phyloP scores from a whole-genome alignment of 2,888 invertebrate genomes.

The Anaspis maculata region DNA sequence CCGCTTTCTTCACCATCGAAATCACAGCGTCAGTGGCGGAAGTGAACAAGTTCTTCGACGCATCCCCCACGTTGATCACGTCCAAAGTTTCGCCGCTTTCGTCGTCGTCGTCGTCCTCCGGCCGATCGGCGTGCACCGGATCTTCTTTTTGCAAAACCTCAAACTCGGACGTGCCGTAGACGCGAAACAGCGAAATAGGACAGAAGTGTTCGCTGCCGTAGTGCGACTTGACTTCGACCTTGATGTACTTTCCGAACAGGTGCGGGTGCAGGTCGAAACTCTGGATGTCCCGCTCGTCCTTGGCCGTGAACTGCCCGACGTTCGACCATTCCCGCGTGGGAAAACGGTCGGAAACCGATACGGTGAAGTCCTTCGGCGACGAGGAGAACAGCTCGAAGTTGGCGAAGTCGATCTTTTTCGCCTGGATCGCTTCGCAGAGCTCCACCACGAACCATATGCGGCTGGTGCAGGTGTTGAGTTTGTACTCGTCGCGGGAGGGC shows the following conservation, averaged over 20 bases:
- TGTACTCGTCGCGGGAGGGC: conserved; percentile 91
- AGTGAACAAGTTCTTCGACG: conserved; percentile 67
- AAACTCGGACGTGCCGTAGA: conserved; percentile 89
- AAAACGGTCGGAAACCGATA: conserved; percentile 80
- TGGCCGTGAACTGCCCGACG: conserved; percentile 80
- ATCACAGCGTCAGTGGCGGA: conserved; percentile 86
- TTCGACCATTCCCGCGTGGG: conserved; percentile 88
- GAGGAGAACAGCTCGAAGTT: conserved; percentile 98
- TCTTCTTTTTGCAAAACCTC: conserved; percentile 81
- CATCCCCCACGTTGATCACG: conserved; percentile 41
- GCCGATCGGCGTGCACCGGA: conserved; percentile 54
- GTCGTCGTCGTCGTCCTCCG: conserved; percentile 60
- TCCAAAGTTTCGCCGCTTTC: conserved; percentile 42
- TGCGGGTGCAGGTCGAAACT: conserved; percentile 74
- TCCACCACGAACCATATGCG: conserved; percentile 95
- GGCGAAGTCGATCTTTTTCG: conserved; percentile 89
- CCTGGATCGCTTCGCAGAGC: conserved; percentile 95
- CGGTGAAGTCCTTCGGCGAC: conserved; percentile 84
- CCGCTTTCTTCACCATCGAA: conserved; percentile 87
- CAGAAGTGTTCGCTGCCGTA: conserved; percentile 97
- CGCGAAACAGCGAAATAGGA: conserved; percentile 89
- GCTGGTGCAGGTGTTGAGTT: conserved; percentile 91
- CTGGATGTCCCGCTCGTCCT: conserved; percentile 80
- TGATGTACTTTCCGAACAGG: conserved; percentile 81
- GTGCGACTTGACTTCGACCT: conserved; percentile 86